These are phyloP conservation scores for Cydia amplana DNA, from an alignment of 1,140 invertebrate species.

Conservation along the genomic window DNA sequence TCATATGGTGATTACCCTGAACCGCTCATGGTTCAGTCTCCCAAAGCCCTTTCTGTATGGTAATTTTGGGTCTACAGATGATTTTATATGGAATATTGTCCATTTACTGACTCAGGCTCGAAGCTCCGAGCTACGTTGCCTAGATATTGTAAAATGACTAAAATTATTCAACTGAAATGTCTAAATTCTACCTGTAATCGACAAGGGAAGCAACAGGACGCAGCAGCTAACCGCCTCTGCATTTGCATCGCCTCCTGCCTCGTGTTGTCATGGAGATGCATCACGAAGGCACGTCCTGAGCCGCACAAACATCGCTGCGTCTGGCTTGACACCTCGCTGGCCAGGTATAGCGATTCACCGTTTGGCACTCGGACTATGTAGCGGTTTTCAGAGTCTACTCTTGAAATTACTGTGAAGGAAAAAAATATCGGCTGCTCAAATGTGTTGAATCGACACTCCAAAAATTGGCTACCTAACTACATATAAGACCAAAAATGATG, in stretches of 20 bases:
- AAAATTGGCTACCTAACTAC: no score
- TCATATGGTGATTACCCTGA: no score
- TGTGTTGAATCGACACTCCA: no score
- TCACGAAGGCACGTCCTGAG: conserved; percentile 79
- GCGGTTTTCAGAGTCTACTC: conserved; percentile 82
- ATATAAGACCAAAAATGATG: no score
- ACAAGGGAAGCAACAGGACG: conserved; percentile 73
- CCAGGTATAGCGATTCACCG: conserved; percentile 82
- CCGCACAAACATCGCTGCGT: conserved; percentile 82
- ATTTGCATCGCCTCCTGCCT: conserved; percentile 83
- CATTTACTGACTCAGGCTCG: no score
- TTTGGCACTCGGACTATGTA: conserved; percentile 82
- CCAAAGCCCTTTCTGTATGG: no score
- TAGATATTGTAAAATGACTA: no score
- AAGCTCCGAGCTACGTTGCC: no score
- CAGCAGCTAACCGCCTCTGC: conserved; percentile 78
- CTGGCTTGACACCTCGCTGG: conserved; percentile 80
- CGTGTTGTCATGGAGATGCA: conserved; percentile 83
- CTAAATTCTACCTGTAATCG: conserved; percentile 62
- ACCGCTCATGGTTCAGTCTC: no score
- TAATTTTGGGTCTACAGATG: no score
- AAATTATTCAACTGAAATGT: background rate
- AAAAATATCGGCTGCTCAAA: background rate
- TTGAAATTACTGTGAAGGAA: conserved; percentile 65
- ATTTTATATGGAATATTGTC: no score